Percentiles rank a stretch among this genome's conserved stretches.
Conservation (phyloP, 2,888 invertebrate species). For the Ptilodon capucinus region DNA sequence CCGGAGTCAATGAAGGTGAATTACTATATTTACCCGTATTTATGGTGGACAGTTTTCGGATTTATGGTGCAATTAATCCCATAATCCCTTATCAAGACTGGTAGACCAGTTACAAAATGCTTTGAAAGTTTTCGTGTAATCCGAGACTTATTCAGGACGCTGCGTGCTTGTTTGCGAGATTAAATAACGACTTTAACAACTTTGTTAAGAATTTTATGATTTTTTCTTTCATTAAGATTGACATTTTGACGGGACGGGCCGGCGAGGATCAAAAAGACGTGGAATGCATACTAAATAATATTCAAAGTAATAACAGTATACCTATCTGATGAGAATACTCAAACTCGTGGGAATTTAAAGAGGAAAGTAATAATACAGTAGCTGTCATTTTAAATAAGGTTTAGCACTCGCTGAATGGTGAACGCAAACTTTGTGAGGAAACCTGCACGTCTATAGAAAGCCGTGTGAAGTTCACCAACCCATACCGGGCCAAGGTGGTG, state of each 20-base stretch:
- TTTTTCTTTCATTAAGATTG: constrained; percentile 15
- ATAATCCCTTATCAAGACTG: constrained; percentile 42
- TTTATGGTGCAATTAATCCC: constrained; percentile 53
- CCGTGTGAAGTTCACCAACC: too few relatives aligned
- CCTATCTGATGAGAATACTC: constrained; percentile 7
- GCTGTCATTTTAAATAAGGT: too few relatives aligned
- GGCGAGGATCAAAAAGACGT: not conserved
- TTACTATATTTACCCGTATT: constrained; percentile 54
- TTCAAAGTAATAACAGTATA: constrained; percentile 4
- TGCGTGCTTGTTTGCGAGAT: constrained; percentile 15
- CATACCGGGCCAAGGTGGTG: too few relatives aligned
- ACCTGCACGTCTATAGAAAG: too few relatives aligned
- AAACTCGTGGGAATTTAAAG: constrained; percentile 18
- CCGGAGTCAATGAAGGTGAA: constrained; percentile 42
- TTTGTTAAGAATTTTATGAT: constrained; percentile 12
- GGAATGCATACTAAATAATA: not conserved
- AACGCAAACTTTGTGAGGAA: too few relatives aligned
- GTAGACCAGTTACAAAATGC: constrained; percentile 41
- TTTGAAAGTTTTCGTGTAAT: constrained; percentile 39
- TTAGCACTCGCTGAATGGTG: too few relatives aligned
- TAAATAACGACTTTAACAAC: constrained; percentile 28
- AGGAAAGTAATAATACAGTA: constrained; percentile 28
- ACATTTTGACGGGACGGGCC: constrained; percentile 14
- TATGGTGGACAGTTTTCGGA: constrained; percentile 48
- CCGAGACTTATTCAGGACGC: constrained; percentile 34